Percentiles rank a stretch among this genome's conserved stretches.
Evolutionary conservation across 2,113 vertebrate genomes (phyloP).

Genomic region (Rhombomys opimus): DNA sequence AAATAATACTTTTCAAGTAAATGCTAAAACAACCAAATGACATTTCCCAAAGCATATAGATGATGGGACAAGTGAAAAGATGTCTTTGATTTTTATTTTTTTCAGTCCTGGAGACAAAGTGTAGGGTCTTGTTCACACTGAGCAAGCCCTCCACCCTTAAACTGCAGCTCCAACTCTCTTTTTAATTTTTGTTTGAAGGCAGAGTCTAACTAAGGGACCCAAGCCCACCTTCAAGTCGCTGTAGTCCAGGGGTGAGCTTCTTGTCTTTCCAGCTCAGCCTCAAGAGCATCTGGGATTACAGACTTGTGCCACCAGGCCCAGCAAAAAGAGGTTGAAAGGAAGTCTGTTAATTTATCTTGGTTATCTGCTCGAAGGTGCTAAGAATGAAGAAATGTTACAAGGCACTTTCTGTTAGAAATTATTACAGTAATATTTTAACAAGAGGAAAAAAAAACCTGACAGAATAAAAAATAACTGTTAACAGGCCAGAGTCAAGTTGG

Average conservation of each 20-base stretch:
- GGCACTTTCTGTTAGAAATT: slow-evolving; percentile 60
- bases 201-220: not conserved
- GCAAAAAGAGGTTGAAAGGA: not conserved
- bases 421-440: slow-evolving; percentile 74
- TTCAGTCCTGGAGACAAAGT: not conserved
- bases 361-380: slow-evolving; percentile 52
- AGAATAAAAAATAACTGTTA: slow-evolving; percentile 75
- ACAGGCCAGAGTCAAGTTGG: slow-evolving; percentile 64
- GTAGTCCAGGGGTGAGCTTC: not conserved
- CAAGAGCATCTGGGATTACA: not conserved
- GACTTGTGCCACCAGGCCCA: not conserved
- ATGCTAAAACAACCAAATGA: slow-evolving; percentile 37
- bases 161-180: not conserved
- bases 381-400: slow-evolving; percentile 68
- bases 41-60: slow-evolving; percentile 20
- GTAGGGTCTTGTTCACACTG: not conserved
- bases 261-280: not conserved
- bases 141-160: no score
- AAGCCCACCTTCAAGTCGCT: not conserved
- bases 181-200: not conserved
- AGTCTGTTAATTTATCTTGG: slow-evolving; percentile 56
- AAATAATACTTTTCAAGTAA: slow-evolving; percentile 21
- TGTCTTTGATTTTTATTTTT: not conserved
- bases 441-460: slow-evolving; percentile 35
- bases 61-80: slow-evolving; percentile 14